These are phyloP conservation scores for Lasioglossum marginatum DNA, from an alignment of 2,888 invertebrate genomes.

Conservation along the genomic window DNA sequence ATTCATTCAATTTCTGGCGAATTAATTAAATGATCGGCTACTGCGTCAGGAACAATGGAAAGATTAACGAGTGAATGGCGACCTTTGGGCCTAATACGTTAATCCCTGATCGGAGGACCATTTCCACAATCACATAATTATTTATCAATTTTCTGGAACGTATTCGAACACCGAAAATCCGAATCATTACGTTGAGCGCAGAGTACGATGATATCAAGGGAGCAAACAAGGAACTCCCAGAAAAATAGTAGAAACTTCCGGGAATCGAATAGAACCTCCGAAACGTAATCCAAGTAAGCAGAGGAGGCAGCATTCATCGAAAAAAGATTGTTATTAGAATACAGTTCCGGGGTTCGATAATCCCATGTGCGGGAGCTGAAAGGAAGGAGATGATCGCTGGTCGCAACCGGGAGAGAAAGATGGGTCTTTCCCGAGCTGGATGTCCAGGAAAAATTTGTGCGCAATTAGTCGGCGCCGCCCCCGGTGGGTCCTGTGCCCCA, in stretches of 20 bases:
- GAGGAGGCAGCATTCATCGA: not conserved
- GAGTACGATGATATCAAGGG: no score
- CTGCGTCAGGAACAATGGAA: no score
- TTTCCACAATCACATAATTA: no score
- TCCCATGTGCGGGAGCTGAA: not conserved
- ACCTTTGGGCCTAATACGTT: no score
- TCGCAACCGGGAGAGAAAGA: not conserved
- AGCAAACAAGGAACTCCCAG: not conserved
- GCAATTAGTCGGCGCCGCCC: conserved; percentile 53
- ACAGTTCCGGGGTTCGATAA: conserved; percentile 30
- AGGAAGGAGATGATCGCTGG: conserved; percentile 34
- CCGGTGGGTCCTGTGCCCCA: conserved; percentile 16
- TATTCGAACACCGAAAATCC: no score
- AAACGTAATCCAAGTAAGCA: conserved; percentile 30
- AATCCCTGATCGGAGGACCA: no score
- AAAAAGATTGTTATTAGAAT: conserved; percentile 30
- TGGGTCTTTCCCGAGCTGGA: not conserved
- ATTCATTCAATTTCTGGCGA: no score
- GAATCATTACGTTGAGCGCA: no score
- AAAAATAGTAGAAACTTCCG: conserved; percentile 1
- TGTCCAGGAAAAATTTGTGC: conserved; percentile 41
- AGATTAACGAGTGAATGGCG: no score
- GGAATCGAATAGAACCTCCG: not conserved
- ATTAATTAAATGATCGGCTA: no score
- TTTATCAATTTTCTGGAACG: no score